Conservation (phyloP, 2,113 vertebrate species). For the Eulemur rufifrons region DNA sequence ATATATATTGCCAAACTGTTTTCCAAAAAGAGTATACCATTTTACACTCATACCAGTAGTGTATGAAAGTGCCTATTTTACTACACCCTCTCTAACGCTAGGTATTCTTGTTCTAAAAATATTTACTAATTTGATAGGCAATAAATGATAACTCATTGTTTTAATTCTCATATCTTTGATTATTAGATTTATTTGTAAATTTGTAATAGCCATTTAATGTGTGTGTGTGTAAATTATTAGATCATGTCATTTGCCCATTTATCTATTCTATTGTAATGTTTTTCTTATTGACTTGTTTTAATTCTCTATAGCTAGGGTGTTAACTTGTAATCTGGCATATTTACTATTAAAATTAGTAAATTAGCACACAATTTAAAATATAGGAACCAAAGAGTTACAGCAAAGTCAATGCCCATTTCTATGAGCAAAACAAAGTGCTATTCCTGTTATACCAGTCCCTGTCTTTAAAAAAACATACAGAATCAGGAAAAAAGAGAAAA, state of each 20-base stretch:
- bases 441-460: not conserved
- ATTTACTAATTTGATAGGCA: constrained; percentile 36
- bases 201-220: not conserved
- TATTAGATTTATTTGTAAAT: constrained; percentile 36
- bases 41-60: not conserved
- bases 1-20: not conserved
- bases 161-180: constrained; percentile 22
- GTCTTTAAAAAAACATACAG: not conserved
- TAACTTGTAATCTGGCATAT: constrained; percentile 14
- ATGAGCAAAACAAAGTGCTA: constrained; percentile 19
- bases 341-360: constrained; percentile 32
- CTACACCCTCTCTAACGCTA: not conserved
- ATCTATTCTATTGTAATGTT: not conserved
- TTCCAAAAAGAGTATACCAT: constrained; percentile 11
- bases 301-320: not conserved
- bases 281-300: constrained; percentile 18
- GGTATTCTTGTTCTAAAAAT: constrained; percentile 15
- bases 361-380: constrained; percentile 13
- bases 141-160: not conserved
- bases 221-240: not conserved
- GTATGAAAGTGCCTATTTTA: not conserved
- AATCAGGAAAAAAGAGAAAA: not conserved
- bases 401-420: not conserved
- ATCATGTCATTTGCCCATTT: constrained; percentile 34
- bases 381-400: not conserved